Percentiles rank a stretch among this genome's conserved stretches.
Evolutionary conservation across 2,888 invertebrate species (phyloP).

Genomic region (Cistogaster globosa): DNA sequence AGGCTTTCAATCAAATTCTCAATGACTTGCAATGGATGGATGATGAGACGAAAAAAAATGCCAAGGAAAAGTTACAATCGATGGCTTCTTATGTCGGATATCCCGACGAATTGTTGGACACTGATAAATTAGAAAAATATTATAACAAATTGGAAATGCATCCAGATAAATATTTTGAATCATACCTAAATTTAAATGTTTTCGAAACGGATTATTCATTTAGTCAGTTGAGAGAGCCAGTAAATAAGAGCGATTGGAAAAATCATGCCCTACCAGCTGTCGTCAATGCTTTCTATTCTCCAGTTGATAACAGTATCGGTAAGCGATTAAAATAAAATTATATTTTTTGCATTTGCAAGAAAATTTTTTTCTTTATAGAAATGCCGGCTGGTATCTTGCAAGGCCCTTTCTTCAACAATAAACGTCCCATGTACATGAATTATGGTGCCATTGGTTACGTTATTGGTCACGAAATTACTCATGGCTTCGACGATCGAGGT

Average conservation of each 20-base stretch:
- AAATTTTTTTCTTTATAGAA: slow-evolving; percentile 84
- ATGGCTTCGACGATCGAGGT: slow-evolving; percentile 94
- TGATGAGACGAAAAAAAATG: slow-evolving; percentile 88
- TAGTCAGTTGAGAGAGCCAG: slow-evolving; percentile 89
- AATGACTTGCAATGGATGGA: slow-evolving; percentile 96
- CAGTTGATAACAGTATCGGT: slow-evolving; percentile 93
- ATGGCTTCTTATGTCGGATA: slow-evolving; percentile 97
- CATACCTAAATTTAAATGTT: slow-evolving; percentile 89
- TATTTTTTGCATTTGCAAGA: too few species aligned
- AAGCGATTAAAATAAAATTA: neutral
- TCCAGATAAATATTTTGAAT: slow-evolving; percentile 88
- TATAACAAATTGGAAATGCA: slow-evolving; percentile 90
- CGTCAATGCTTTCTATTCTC: slow-evolving; percentile 93
- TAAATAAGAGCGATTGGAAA: slow-evolving; percentile 93
- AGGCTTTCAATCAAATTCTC: slow-evolving; percentile 91
- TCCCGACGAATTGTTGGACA: slow-evolving; percentile 93
- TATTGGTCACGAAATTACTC: slow-evolving; percentile 96
- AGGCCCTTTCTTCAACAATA: slow-evolving; percentile 94
- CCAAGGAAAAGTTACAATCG: slow-evolving; percentile 90
- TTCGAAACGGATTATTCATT: slow-evolving; percentile 92
- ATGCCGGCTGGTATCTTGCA: slow-evolving; percentile 97
- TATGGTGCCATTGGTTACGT: slow-evolving; percentile 95
- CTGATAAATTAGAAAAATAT: slow-evolving; percentile 90
- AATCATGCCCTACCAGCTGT: slow-evolving; percentile 92
- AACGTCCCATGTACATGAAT: slow-evolving; percentile 95